Evolutionary conservation across 2,797 vertebrate genomes (phyloP).

Genomic region (Hemibagrus guttatus): DNA sequence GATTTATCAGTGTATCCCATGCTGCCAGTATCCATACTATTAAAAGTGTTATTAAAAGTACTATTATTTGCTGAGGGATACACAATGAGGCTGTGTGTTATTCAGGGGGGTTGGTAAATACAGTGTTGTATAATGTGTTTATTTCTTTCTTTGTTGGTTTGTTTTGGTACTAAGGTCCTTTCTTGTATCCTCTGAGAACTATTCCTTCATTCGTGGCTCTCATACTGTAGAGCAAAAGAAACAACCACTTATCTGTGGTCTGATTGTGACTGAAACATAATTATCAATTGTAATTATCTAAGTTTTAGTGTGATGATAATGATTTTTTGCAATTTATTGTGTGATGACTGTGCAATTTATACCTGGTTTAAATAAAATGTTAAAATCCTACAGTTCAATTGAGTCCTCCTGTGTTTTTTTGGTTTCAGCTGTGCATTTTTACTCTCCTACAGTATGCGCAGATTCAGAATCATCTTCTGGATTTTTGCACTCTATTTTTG

Average conservation of each 20-base stretch:
- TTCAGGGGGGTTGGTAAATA: neutral
- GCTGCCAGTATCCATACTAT: neutral
- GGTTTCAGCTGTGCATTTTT: neutral
- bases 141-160: neutral
- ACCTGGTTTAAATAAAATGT: neutral
- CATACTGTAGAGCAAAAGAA: neutral
- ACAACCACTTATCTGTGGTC: too few relatives aligned
- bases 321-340: neutral
- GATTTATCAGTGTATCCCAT: neutral
- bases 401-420: neutral
- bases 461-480: neutral
- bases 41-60: too few relatives aligned
- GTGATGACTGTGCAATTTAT: neutral
- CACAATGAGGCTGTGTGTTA: neutral
- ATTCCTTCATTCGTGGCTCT: neutral
- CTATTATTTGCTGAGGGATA: neutral
- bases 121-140: neutral
- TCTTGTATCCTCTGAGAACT: neutral
- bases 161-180: neutral
- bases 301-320: neutral
- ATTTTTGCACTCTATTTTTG: neutral
- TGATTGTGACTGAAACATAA: neutral
- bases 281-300: neutral
- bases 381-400: neutral
- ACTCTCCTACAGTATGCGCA: neutral